Evolutionary conservation across 2,888 invertebrate species (phyloP).

Genomic region (Biston stratarius): DNA sequence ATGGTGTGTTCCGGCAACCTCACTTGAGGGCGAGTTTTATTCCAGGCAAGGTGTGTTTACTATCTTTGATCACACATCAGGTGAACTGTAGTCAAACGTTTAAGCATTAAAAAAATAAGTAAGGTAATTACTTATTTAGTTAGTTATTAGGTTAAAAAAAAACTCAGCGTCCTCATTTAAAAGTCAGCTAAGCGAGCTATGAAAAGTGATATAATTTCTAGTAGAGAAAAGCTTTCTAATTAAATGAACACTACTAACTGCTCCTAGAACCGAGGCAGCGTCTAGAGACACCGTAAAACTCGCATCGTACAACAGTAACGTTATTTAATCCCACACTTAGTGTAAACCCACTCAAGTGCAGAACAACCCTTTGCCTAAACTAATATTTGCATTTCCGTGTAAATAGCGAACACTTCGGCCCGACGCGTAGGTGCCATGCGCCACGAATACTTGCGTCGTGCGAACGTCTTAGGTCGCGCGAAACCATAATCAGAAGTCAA

Average conservation of each 20-base stretch:
- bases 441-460: conserved; percentile 41
- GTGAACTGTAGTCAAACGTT: too few relatives aligned
- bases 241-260: conserved; percentile 22
- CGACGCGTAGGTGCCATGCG: conserved; percentile 50
- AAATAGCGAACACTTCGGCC: conserved; percentile 60
- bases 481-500: conserved; percentile 52
- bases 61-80: too few relatives aligned
- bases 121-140: background rate
- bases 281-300: conserved; percentile 35
- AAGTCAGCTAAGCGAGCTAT: conserved; percentile 10
- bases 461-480: conserved; percentile 51
- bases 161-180: background rate
- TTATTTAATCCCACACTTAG: conserved; percentile 59
- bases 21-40: too few relatives aligned
- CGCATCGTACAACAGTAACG: conserved; percentile 49
- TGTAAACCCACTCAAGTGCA: conserved; percentile 58
- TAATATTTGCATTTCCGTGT: conserved; percentile 67
- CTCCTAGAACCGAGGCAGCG: conserved; percentile 10
- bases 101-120: too few relatives aligned
- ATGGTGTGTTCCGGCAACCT: too few relatives aligned
- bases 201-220: conserved; percentile 18
- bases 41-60: too few relatives aligned
- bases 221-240: conserved; percentile 19
- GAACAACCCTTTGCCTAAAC: conserved; percentile 64
- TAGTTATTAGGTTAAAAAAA: background rate